Evolutionary conservation across 2,797 vertebrate genomes (phyloP), one percentile per base, ranked within the genome.

Genomic region (Parambassis ranga): DNA sequence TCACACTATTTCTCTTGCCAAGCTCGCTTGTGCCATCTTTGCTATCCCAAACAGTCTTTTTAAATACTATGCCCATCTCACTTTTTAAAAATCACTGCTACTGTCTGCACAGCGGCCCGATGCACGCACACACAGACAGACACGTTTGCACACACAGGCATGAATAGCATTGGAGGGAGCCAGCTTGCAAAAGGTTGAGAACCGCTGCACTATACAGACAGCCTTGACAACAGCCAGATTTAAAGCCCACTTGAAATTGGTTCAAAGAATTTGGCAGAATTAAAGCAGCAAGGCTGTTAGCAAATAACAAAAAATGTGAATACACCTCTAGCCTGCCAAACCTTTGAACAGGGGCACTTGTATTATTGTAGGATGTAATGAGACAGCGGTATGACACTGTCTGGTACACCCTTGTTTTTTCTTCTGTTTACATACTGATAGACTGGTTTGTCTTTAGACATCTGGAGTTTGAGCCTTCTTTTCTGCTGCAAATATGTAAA

Each of bases 221-320:
- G 67, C 60, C 60, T 61, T 53, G 52, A 76, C 67, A 65, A 75
- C 70, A 70, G 72, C 41, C 74, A 64, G 22, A 75, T 86, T 63
- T 20, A 31, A 74, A 51, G 33, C 60, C 44, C 68, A 62, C 61
- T 84, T 74, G 42, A 84, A 80, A 76, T 72, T 72, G 75, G 64
- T 72, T 50, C 59, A 64, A 75, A 77, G 48, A 76, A 27, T 77
- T 67, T 87, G 83, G 83, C 81, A 81, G 56, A 53, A 28, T 15
- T 37, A 52, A 9, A 18, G 46, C 69, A 63, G 53, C 47, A 77
- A 65, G 77, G 66, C 75, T 77, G 65, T 72, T 48, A 48, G 52
- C 50, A 71, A 81, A 76, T 66, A 56, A 68, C 69, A 72, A 75
- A 75, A 76, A 73, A n/a, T 58, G 84, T 70, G 80, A 86, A 81